Percentiles rank a stretch among this genome's conserved stretches.
These are phyloP conservation scores for Alces alces DNA, from an alignment of 2,113 vertebrate genomes.

Conservation along the genomic window DNA sequence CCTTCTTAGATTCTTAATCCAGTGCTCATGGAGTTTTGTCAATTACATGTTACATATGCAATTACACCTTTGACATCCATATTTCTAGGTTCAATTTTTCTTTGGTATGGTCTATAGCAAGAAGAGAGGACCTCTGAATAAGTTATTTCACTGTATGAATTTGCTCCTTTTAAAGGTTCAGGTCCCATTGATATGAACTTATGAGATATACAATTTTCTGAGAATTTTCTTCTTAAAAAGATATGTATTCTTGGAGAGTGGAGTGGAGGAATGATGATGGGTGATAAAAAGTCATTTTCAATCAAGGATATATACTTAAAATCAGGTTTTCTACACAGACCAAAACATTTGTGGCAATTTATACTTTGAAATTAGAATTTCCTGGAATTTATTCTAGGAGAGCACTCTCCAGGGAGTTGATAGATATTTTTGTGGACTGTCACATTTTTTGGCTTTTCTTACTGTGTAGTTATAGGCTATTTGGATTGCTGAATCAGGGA, in stretches of 20 bases:
- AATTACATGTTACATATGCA: not conserved
- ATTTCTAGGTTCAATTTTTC: constrained; percentile 13
- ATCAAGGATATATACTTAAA: not conserved
- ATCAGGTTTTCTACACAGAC: not conserved
- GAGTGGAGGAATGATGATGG: not conserved
- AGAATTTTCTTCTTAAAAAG: not conserved
- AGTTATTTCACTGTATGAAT: not conserved
- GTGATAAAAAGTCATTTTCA: constrained; percentile 11
- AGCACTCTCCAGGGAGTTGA: constrained; percentile 10
- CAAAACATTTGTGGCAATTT: not conserved
- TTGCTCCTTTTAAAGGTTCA: not conserved
- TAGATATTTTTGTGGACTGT: not conserved
- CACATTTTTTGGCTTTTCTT: constrained; percentile 17
- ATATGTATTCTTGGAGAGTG: not conserved
- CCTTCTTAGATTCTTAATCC: not conserved
- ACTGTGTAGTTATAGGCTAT: not conserved
- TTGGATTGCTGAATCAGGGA: constrained; percentile 24
- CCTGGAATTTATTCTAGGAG: constrained; percentile 22
- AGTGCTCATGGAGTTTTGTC: not conserved
- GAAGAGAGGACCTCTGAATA: not conserved
- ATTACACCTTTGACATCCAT: not conserved
- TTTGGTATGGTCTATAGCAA: not conserved
- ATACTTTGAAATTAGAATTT: constrained; percentile 45
- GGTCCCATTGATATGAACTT: not conserved
- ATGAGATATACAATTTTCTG: not conserved